Evolutionary conservation across 1,140 invertebrate genomes (phyloP), one percentile per base, ranked within the genome.

Genomic region (Wasmannia auropunctata): DNA sequence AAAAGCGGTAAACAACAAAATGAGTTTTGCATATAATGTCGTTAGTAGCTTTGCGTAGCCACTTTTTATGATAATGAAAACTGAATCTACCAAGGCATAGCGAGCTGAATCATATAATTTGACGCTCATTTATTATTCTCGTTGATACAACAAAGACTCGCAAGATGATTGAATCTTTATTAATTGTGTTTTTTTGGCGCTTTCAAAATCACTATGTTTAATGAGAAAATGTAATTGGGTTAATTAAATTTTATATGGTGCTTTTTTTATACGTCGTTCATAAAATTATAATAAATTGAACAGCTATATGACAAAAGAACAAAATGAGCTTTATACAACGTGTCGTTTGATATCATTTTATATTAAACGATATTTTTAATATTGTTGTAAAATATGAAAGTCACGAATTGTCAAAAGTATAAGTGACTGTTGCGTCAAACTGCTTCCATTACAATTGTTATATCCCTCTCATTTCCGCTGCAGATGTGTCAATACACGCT

Each of bases 61-160:
- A 70, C 65, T 56, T 72, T 81, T 70, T 72, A 81, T 40, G n/a
- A 77, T 77, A 72, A 81, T 72, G 37, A 70, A 81, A 58, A 72
- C 40, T 43, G 4, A 43, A 72, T 70, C 16, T 40, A 28, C 22
- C 49, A 28, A 65, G 34, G 10, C n/a, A 5, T 28, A 69, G 31
- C 3, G 19, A 19, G 16, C 8, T 40, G 14, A 40, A 70, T 22
- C n/a, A 54, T 25, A 19, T 54, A 67, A 69, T 56, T 28, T 54
- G 25, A 28, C 11, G 34, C 25, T 81, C 22, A 70, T 54, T 81
- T 22, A 70, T 54, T 69, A 69, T 34, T 72, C 31, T 40, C 25
- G 3, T 69, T 54, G 34, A 28, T 40, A 5, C 19, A 70, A 70
- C 10, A 63, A 37, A 63, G 19, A 56, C 22, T 31, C 31, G 7